phyloP scores from a whole-genome alignment of 2,113 vertebrate species.

The Clarias macrocephalus region DNA sequence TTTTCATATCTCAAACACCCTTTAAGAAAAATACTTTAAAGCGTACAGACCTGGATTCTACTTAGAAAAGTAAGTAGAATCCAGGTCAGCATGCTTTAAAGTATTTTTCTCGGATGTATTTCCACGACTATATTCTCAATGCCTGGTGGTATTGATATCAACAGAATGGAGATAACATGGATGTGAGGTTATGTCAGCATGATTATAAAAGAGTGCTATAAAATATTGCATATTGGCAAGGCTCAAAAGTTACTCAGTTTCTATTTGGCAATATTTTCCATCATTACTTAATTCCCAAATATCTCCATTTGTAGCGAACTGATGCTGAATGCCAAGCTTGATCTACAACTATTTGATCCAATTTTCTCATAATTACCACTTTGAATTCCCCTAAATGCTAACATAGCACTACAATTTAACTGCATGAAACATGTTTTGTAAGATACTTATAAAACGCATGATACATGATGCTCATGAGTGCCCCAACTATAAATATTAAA shows the following conservation, averaged over 20 bases:
- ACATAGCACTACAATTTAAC: not conserved
- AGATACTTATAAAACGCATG: not conserved
- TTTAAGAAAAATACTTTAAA: too few species aligned
- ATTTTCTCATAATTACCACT: not conserved
- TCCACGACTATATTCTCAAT: not conserved
- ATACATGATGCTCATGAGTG: not conserved
- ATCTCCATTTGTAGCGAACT: not conserved
- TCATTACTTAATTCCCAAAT: not conserved
- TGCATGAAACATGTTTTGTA: not conserved
- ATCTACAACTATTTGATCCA: not conserved
- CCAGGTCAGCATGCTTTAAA: not conserved
- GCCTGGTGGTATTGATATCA: not conserved
- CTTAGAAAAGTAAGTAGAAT: not conserved
- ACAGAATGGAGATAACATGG: not conserved
- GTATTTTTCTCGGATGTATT: not conserved
- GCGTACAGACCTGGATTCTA: too few species aligned
- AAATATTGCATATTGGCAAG: not conserved
- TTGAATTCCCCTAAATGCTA: not conserved
- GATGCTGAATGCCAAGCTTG: not conserved
- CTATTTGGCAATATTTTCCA: not conserved
- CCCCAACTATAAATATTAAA: not conserved
- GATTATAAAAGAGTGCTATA: not conserved
- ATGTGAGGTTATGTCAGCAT: not conserved
- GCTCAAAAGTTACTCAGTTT: not conserved
- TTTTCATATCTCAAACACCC: too few species aligned